Base-by-base conservation (phyloP, 2,888 invertebrate genomes). In the Ceramica pisi region DNA sequence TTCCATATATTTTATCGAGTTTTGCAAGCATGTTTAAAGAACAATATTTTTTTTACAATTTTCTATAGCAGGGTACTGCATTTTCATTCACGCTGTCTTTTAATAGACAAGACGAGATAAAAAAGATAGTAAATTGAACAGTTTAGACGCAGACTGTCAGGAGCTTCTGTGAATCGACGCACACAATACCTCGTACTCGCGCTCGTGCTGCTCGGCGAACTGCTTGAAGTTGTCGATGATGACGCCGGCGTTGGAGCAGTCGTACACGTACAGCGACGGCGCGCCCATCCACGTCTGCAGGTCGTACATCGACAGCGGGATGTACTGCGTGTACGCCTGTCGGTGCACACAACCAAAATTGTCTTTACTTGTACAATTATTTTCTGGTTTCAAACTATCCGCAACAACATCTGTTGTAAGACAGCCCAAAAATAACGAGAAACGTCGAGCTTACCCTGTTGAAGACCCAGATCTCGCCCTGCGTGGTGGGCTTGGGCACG, bases 391-490 rank as follows among this genome's bases (percentile, higher is more conserved):
- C 31, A 6, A 5, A 6, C 31, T 31, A 31, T 31, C 5, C 6
- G 31, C 6, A 31, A 31, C 31, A 6, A 31, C 4, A 31, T 31
- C 31, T 31, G 31, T 31, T 31, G 31, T 31, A 31, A 31, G 31
- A 31, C 31, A 31, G 31, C 31, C 31, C 4, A 26, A 4, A 31
- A 31, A 12, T 9, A 41, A 16, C 14, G 14, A 12, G 5, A 41
- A 41, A 41, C 2, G 41, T 41, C 38, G 14, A 41, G 88, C 95
- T 91, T 91, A 98, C 98, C 96, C 98, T 97, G 95, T 99, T 99
- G 95, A 99, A 99, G 6, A 99, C 99, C 99, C 99, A 99, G 88
- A 99, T 99, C 96, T 99, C 99, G 12, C 99, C 99, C 95, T 99
- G 99, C 23, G 97, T 97, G 14, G 99, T 99, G 46, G 99, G 99